These are phyloP conservation scores for Seriola quinqueradiata DNA, from an alignment of 2,113 vertebrate species.

Conservation along the genomic window DNA sequence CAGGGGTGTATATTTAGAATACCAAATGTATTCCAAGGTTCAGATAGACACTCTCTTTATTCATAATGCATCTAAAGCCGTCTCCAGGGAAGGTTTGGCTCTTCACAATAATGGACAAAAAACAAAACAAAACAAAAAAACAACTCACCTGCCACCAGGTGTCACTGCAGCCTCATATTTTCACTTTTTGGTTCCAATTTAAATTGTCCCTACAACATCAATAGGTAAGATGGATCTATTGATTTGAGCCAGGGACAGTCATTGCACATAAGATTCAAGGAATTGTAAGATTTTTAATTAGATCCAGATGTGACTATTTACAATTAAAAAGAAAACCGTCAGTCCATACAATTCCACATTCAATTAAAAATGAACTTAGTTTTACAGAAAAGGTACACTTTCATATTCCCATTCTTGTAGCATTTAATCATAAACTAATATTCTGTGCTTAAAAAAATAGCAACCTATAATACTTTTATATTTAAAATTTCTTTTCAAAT, in stretches of 20 bases:
- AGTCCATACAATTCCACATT: conserved; percentile 81
- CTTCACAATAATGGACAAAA: background rate
- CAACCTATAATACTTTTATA: conserved; percentile 93
- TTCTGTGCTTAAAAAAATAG: conserved; percentile 87
- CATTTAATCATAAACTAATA: conserved; percentile 81
- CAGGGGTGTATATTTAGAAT: background rate
- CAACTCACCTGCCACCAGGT: conserved; percentile 38
- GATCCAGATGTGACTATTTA: conserved; percentile 81
- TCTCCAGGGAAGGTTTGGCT: background rate
- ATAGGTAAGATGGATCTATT: background rate
- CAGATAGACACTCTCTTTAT: background rate
- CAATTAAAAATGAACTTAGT: conserved; percentile 76
- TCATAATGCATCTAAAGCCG: background rate
- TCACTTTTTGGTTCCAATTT: background rate
- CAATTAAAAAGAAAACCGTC: conserved; percentile 80
- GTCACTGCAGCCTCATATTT: conserved; percentile 34
- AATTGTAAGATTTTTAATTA: conserved; percentile 84
- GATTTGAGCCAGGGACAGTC: background rate
- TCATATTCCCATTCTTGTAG: conserved; percentile 76
- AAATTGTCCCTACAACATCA: background rate
- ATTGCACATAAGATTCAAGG: conserved; percentile 37
- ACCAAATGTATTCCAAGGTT: background rate
- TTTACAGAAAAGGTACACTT: conserved; percentile 75
- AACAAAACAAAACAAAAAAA: background rate
- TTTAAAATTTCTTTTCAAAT: conserved; percentile 89